A percentile compares a stretch with the other conserved stretches of the same genome.
Evolutionary conservation across 2,888 invertebrate genomes (phyloP).

Genomic region (Dendrolimus houi): DNA sequence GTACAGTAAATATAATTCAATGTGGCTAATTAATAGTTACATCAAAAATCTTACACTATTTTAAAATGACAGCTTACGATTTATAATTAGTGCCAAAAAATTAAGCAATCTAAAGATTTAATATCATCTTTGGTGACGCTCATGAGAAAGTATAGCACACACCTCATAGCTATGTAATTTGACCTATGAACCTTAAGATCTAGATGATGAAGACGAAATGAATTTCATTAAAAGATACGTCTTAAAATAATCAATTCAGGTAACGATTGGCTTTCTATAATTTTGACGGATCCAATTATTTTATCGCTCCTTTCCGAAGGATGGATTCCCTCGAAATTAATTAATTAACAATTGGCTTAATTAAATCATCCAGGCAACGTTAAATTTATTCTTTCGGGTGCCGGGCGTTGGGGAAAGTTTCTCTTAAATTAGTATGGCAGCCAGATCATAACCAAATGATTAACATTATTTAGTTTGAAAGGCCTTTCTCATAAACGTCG

Average conservation of each 20-base stretch:
- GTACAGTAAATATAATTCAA: too few relatives aligned
- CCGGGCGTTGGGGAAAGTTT: conserved; percentile 25
- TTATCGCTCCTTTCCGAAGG: conserved; percentile 46
- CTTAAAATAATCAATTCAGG: conserved; percentile 48
- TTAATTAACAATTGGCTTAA: conserved; percentile 67
- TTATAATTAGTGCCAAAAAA: too few relatives aligned
- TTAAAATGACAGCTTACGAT: too few relatives aligned
- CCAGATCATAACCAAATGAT: conserved; percentile 29
- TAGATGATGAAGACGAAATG: conserved; percentile 25
- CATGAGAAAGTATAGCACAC: too few relatives aligned
- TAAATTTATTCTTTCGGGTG: conserved; percentile 41
- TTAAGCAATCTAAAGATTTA: too few relatives aligned
- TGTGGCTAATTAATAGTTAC: too few relatives aligned
- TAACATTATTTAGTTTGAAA: conserved; percentile 14
- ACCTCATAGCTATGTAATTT: too few relatives aligned
- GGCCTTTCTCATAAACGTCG: neutral
- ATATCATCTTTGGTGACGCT: too few relatives aligned
- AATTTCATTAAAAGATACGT: conserved; percentile 33
- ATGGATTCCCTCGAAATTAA: conserved; percentile 53
- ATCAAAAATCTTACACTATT: too few relatives aligned
- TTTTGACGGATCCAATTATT: conserved; percentile 67
- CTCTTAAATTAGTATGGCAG: conserved; percentile 27
- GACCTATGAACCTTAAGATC: too few relatives aligned
- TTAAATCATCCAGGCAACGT: conserved; percentile 46
- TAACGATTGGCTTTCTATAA: conserved; percentile 58